These are phyloP conservation scores for Etheostoma cragini DNA, from an alignment of 2,113 vertebrate genomes.

Conservation along the genomic window DNA sequence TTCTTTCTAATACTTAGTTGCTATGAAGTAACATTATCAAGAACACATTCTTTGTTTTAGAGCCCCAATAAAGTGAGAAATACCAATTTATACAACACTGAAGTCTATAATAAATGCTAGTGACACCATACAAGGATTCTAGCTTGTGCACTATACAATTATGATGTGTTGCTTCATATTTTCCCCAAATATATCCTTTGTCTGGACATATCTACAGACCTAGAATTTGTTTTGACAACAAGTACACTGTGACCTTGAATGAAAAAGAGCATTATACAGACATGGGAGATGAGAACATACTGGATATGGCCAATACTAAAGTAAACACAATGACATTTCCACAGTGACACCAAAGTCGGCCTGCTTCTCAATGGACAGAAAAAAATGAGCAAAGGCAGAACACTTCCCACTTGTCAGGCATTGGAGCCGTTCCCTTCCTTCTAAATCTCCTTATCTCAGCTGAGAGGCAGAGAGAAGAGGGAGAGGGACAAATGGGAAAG, in stretches of 20 bases:
- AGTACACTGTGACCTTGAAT: slow-evolving; percentile 11
- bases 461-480: slow-evolving; percentile 35
- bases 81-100: neutral
- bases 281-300: neutral
- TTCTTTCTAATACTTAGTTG: neutral
- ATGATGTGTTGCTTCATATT: neutral
- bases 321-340: slow-evolving; percentile 17
- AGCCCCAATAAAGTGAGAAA: neutral
- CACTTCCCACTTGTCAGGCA: slow-evolving; percentile 5
- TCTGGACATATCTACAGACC: neutral
- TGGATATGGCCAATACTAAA: neutral
- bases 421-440: slow-evolving; percentile 30
- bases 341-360: slow-evolving; percentile 3
- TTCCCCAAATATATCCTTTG: slow-evolving; percentile 5
- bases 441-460: slow-evolving; percentile 56
- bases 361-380: slow-evolving; percentile 12
- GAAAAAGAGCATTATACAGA: slow-evolving; percentile 1
- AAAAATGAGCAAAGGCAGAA: slow-evolving; percentile 26
- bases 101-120: neutral
- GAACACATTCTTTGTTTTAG: neutral
- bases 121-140: neutral
- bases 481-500: slow-evolving; percentile 35
- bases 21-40: neutral
- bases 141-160: neutral
- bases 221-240: neutral